Evolutionary conservation across 2,797 vertebrate genomes (phyloP), one percentile per base, ranked within the genome.

Genomic region (Alosa sapidissima): DNA sequence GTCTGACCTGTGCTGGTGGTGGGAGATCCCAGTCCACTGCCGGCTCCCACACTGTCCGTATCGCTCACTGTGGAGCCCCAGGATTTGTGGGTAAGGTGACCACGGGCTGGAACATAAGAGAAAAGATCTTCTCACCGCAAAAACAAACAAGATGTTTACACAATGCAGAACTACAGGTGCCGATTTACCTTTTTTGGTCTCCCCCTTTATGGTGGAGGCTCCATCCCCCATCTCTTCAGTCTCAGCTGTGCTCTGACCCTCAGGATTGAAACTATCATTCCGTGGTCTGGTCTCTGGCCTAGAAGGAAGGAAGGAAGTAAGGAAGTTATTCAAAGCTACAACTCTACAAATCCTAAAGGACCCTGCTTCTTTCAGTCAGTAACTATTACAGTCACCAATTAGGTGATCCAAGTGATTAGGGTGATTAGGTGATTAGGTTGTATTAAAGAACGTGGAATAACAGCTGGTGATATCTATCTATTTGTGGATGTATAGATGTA

Each of bases 71-170:
- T 93, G 0, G 94, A 96, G 0, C 98, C 97, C 98, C 98, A 98
- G 0, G 97, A 99, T 88, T 98, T 99, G 89, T 99, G 96, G 3
- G 92, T 92, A 89, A 96, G 94, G 88, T 96, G 97, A 82, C 96
- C 96, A 48, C 94, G 96, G n/a, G 95, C 98, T 99, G 91, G 81
- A 85, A 82, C 68, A 52, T 36, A 0, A 11, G 65, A 51, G 6
- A 49, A 11, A 2, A 85, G 47, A 24, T n/a, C 7, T n/a, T 78
- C 2, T 19, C 16, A 86, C 16, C 10, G 84, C 5, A 36, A 5
- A 5, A 36, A 19, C 19, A 54, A 14, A 58, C 81, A 5, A 33
- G 36, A 75, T 4, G 33, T 41, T 19, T 10, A 10, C 0, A 0
- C 11, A 21, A 11, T 7, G 58, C 41, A 16, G 1, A 82, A 58